phyloP scores from a whole-genome alignment of 2,113 vertebrate species.

The Elephas maximus region DNA sequence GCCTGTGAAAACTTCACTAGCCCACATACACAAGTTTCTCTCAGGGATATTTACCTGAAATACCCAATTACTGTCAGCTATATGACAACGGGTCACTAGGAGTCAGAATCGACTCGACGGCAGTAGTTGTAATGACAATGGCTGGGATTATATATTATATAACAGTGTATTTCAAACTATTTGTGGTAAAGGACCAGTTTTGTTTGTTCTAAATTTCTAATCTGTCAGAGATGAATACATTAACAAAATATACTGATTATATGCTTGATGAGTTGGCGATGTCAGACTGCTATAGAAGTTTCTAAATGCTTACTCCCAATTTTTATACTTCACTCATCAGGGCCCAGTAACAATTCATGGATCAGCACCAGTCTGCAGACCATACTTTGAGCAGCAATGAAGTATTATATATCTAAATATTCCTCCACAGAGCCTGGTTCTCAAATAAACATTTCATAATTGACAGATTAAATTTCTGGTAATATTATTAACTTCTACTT shows the following conservation, averaged over 20 bases:
- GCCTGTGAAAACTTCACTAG: slow-evolving; percentile 25
- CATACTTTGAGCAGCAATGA: neutral
- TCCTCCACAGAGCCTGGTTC: neutral
- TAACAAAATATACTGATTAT: neutral
- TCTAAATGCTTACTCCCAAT: neutral
- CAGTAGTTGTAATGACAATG: neutral
- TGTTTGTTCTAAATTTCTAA: slow-evolving; percentile 36
- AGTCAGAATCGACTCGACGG: no score
- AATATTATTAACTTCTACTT: neutral
- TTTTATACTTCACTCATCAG: neutral
- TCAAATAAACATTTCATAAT: slow-evolving; percentile 16
- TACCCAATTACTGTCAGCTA: neutral
- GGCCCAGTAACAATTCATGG: neutral
- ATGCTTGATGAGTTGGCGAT: neutral
- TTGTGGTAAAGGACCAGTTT: neutral
- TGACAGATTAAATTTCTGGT: neutral
- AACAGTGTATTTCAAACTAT: neutral
- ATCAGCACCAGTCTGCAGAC: neutral
- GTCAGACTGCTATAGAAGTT: neutral
- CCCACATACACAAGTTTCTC: neutral
- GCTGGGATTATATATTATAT: neutral
- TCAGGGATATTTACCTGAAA: slow-evolving; percentile 16
- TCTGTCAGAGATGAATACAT: neutral
- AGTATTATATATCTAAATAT: neutral
- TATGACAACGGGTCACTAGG: neutral